phyloP scores from a whole-genome alignment of 1,140 invertebrate genomes.

The Cephus cinctus region DNA sequence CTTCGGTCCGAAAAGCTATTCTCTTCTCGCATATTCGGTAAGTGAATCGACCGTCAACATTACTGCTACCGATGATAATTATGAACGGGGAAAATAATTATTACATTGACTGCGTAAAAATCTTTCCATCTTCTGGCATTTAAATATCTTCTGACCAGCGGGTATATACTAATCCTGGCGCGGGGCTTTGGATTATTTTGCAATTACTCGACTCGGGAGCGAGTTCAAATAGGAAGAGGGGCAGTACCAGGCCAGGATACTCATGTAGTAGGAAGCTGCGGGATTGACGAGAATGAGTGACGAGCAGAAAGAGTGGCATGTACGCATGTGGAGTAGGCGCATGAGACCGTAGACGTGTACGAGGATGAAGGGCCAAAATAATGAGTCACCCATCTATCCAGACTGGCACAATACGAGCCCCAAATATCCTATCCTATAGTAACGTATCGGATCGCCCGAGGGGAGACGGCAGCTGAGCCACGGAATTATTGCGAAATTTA shows the following conservation, averaged over 20 bases:
- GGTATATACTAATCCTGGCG: conserved; percentile 32
- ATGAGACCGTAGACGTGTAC: no score
- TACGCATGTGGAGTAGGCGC: no score
- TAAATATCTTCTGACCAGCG: conserved; percentile 6
- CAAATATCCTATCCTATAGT: conserved; percentile 34
- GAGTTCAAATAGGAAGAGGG: conserved; percentile 29
- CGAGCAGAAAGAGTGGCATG: no score
- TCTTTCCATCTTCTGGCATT: background rate
- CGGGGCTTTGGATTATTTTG: conserved; percentile 40
- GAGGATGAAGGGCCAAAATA: conserved; percentile 41
- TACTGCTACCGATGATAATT: no score
- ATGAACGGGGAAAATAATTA: no score
- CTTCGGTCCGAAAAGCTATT: no score
- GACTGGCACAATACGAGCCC: conserved; percentile 30
- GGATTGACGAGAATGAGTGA: no score
- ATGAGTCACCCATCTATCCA: conserved; percentile 43
- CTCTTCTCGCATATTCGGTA: no score
- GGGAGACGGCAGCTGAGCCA: background rate
- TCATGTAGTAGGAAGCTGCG: background rate
- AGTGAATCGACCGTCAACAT: no score
- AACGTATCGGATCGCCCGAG: background rate
- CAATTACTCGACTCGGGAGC: conserved; percentile 42
- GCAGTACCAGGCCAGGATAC: background rate
- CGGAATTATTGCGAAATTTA: conserved; percentile 22
- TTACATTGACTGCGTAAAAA: no score